Conservation (phyloP, 1,140 invertebrate genomes). For the Mactra quadrangularis region DNA sequence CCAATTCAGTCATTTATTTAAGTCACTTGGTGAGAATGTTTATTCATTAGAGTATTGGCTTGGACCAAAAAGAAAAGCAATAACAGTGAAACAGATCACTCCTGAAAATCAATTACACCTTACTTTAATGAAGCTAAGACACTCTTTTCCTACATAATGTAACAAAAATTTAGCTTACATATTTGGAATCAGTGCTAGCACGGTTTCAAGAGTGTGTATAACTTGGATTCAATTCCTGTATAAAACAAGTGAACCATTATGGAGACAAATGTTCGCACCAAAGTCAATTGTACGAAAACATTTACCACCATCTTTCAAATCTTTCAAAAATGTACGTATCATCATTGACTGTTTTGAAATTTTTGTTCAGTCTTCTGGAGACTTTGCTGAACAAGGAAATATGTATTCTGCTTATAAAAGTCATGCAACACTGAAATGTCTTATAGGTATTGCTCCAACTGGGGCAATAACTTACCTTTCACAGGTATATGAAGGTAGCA, state of each 20-base stretch:
- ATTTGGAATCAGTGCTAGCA: conserved; percentile 12
- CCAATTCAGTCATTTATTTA: conserved; percentile 40
- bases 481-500: conserved; percentile 69
- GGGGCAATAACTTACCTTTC: conserved; percentile 71
- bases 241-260: neutral
- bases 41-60: conserved; percentile 25
- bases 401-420: conserved; percentile 76
- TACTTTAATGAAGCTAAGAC: conserved; percentile 37
- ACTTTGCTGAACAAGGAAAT: conserved; percentile 49
- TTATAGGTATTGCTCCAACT: conserved; percentile 72
- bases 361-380: neutral
- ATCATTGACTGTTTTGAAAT: conserved; percentile 52
- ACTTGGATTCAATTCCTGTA: conserved; percentile 50
- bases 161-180: conserved; percentile 35
- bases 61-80: conserved; percentile 11
- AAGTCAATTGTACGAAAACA: neutral
- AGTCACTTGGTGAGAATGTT: conserved; percentile 8
- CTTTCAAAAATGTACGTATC: conserved; percentile 45
- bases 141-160: conserved; percentile 32
- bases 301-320: conserved; percentile 28
- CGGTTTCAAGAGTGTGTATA: conserved; percentile 13
- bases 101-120: conserved; percentile 32
- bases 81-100: conserved; percentile 3
- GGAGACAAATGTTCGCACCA: conserved; percentile 41
- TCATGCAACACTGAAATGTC: conserved; percentile 73